Evolutionary conservation across 2,797 vertebrate species (phyloP).

Genomic region (Cynopterus sphinx): DNA sequence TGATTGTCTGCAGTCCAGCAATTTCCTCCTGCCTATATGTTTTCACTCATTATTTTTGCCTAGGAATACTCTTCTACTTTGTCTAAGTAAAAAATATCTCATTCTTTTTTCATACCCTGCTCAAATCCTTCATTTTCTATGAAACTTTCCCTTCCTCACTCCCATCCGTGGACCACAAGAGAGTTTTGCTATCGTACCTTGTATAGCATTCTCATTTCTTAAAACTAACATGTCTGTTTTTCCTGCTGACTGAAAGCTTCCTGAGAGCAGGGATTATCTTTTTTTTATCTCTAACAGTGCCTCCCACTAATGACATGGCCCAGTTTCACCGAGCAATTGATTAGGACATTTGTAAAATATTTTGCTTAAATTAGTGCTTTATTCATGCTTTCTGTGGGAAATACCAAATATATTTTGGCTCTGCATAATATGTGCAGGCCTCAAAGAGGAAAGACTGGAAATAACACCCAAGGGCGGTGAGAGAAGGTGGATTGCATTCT

Average conservation of each 20-base stretch:
- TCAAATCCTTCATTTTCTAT: not conserved
- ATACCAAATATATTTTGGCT: not conserved
- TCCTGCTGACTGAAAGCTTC: not conserved
- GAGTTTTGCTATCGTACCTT: not conserved
- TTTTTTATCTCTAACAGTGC: not conserved
- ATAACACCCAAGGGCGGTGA: not conserved
- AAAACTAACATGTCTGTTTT: not conserved
- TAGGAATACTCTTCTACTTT: not conserved
- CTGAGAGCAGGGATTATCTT: not conserved
- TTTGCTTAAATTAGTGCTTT: slow-evolving; percentile 22
- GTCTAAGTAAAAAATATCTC: not conserved
- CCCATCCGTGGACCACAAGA: not conserved
- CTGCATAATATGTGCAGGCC: not conserved
- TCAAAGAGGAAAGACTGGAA: not conserved
- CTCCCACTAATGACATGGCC: not conserved
- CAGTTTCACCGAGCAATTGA: not conserved
- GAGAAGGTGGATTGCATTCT: not conserved
- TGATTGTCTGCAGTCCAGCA: not conserved
- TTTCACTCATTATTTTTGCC: not conserved
- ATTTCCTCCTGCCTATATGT: not conserved
- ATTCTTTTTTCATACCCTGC: not conserved
- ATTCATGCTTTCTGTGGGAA: not conserved
- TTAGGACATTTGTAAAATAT: not conserved
- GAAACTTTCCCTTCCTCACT: not conserved
- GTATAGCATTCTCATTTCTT: not conserved